Percentiles rank a stretch among this genome's conserved stretches.
Evolutionary conservation across 2,888 invertebrate species (phyloP).

Genomic region (Drosophila austrosaltans): DNA sequence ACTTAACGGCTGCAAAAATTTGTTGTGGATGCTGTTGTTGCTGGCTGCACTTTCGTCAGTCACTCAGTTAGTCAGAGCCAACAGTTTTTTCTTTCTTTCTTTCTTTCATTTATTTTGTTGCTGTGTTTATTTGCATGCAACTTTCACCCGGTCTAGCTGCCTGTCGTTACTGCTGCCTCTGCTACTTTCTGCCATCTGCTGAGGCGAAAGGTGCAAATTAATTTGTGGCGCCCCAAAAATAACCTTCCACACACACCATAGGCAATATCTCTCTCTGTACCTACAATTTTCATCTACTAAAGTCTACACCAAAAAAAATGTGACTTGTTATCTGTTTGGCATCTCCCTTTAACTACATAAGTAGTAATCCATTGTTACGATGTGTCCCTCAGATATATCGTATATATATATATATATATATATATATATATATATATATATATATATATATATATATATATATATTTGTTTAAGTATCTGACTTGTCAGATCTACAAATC

Average conservation of each 20-base stretch:
- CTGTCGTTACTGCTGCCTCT: constrained; percentile 31
- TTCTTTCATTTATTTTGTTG: constrained; percentile 20
- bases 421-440: constrained; percentile 2
- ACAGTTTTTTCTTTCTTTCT: constrained; percentile 52
- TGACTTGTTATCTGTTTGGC: constrained; percentile 58
- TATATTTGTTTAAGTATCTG: constrained; percentile 13
- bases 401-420: constrained; percentile 1
- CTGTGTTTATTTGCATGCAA: constrained; percentile 69
- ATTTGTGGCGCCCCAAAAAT: constrained; percentile 70
- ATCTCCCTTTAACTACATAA: constrained; percentile 41
- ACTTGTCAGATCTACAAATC: constrained; percentile 34
- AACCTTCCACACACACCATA: constrained; percentile 65
- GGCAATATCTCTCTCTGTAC: constrained; percentile 56
- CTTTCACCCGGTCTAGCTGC: constrained; percentile 64
- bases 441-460: constrained; percentile 6
- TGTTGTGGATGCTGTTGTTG: constrained; percentile 16
- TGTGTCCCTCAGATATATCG: constrained; percentile 32
- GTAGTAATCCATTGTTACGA: constrained; percentile 63
- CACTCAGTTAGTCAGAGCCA: constrained; percentile 13
- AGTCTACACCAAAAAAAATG: constrained; percentile 30
- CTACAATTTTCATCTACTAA: constrained; percentile 35
- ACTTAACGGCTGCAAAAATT: neutral
- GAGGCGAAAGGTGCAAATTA: constrained; percentile 78
- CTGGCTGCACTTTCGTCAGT: constrained; percentile 20
- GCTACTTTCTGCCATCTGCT: constrained; percentile 23